Evolutionary conservation across 2,113 vertebrate genomes (phyloP), one percentile per base, ranked within the genome.

Genomic region (Sciurus niger): DNA sequence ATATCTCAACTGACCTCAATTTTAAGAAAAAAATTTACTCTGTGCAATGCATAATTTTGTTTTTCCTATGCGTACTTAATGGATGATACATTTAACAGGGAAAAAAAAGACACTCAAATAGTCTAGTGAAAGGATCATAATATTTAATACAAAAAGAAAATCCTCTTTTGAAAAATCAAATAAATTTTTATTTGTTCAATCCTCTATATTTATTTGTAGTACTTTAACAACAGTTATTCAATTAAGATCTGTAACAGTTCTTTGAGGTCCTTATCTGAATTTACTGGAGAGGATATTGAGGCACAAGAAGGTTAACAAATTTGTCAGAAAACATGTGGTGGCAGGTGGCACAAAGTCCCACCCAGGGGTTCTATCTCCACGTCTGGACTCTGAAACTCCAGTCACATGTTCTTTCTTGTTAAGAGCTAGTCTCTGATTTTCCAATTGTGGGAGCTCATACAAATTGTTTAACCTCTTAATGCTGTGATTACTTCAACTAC

Each of bases 381-480:
- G 32, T 60, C 2, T 1, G 0, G 1, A 3, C 18, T 63, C 25
- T 22, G 68, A 32, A 0, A 2, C 37, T 63, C 6, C 3, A 40
- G 2, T 5, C 3, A 4, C 0, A 0, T 0, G 22, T 7, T 12
- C 22, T 74, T 4, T 5, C 18, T 70, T 48, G 6, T 28, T 0
- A 12, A 43, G 25, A 37, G 11, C 17, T 16, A 3, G 16, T 6
- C 32, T 4, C 8, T 40, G 10, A 7, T 46, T 77, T 30, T 20
- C 34, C 12, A 17, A 0, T 8, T 28, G 43, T 58, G 11, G 18
- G 20, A 92, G 34, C 8, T 67, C 25, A 0, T 28, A 2, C 0
- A 13, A 16, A n/a, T 55, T 8, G 1, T 10, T 55, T 40, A 34
- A 10, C 37, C 14, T 73, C 6, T 34, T 34, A 53, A 5, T 1